Evolutionary conservation across 2,888 invertebrate genomes (phyloP).

Genomic region (Anodontia alba): DNA sequence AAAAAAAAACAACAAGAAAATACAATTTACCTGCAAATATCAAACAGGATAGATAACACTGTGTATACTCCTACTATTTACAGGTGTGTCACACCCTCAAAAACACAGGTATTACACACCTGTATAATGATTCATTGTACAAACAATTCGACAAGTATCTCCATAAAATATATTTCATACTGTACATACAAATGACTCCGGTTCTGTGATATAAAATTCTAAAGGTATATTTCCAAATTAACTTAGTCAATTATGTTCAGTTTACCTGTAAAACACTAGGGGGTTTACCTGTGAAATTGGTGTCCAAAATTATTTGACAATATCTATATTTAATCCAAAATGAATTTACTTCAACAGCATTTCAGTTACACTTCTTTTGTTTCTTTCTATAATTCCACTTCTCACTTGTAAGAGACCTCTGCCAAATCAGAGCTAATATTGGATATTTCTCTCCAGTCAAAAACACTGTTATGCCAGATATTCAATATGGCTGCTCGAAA

Average conservation of each 20-base stretch:
- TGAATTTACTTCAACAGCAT: background rate
- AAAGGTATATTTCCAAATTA: too few relatives aligned
- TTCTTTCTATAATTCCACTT: background rate
- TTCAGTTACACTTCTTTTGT: background rate
- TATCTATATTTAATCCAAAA: background rate
- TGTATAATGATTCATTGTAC: too few relatives aligned
- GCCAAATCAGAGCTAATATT: background rate
- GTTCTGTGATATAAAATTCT: too few relatives aligned
- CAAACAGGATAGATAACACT: too few relatives aligned
- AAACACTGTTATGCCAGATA: slow-evolving; percentile 67
- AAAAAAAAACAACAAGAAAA: too few relatives aligned
- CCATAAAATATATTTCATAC: too few relatives aligned
- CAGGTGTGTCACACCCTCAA: background rate
- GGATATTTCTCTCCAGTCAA: background rate
- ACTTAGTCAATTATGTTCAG: too few relatives aligned
- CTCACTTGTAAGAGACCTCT: background rate
- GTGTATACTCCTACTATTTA: too few relatives aligned
- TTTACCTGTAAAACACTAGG: too few relatives aligned
- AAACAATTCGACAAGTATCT: too few relatives aligned
- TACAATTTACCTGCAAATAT: too few relatives aligned
- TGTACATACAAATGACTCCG: too few relatives aligned
- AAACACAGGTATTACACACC: background rate
- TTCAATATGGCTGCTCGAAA: slow-evolving; percentile 78
- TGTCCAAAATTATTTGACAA: background rate
- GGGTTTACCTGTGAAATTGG: slow-evolving; percentile 6